Percentiles rank a stretch among this genome's conserved stretches.
Evolutionary conservation across 2,888 invertebrate genomes (phyloP).

Genomic region (Hipparchia semele): DNA sequence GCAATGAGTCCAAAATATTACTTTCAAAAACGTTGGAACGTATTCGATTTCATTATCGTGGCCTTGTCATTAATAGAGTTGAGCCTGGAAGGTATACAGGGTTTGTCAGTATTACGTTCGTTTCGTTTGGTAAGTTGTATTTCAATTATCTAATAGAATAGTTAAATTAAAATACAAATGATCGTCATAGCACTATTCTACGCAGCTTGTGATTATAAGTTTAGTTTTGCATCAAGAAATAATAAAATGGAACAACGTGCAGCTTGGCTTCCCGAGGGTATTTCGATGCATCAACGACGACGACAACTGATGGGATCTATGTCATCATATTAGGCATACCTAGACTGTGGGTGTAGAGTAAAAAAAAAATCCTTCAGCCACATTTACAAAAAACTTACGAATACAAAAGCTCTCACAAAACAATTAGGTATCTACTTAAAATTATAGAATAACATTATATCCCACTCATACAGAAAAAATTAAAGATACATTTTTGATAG

Average conservation of each 20-base stretch:
- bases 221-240: slow-evolving; percentile 78
- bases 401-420: slow-evolving; percentile 58
- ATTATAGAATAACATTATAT: slow-evolving; percentile 70
- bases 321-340: slow-evolving; percentile 50
- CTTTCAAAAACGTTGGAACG: slow-evolving; percentile 99
- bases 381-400: slow-evolving; percentile 44
- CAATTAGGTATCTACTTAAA: slow-evolving; percentile 44
- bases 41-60: slow-evolving; percentile 99
- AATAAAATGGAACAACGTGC: slow-evolving; percentile 77
- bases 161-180: slow-evolving; percentile 7
- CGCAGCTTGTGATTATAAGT: slow-evolving; percentile 78
- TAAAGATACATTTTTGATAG: slow-evolving; percentile 77
- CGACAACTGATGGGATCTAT: slow-evolving; percentile 80
- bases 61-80: slow-evolving; percentile 97
- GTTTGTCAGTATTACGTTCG: slow-evolving; percentile 97
- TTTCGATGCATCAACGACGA: slow-evolving; percentile 67
- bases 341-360: slow-evolving; percentile 39
- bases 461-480: slow-evolving; percentile 78
- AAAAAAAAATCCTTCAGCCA: slow-evolving; percentile 43
- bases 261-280: slow-evolving; percentile 80
- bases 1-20: slow-evolving; percentile 99
- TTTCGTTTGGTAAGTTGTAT: slow-evolving; percentile 96
- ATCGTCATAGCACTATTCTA: slow-evolving; percentile 79
- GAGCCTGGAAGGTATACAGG: slow-evolving; percentile 96
- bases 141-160: slow-evolving; percentile 22